Conservation (phyloP, 2,888 invertebrate genomes). For the Phytoseiulus persimilis region DNA sequence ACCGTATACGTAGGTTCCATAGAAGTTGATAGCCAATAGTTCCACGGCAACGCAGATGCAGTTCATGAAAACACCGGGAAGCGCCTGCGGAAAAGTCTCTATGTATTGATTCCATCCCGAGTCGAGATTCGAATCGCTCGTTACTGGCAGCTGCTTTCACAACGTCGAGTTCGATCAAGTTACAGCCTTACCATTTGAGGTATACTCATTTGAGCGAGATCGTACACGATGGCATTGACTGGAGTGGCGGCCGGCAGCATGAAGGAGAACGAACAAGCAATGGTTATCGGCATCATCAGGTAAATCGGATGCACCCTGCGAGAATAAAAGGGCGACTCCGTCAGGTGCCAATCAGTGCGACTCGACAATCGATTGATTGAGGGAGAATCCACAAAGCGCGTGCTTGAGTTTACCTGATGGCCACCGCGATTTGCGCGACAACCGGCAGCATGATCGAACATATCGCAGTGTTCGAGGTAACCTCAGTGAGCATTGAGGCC, state of each 20-base stretch:
- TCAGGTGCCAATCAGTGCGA: neutral
- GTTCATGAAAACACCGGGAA: constrained; percentile 69
- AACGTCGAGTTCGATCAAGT: too few species aligned
- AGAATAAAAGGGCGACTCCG: neutral
- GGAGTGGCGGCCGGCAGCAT: constrained; percentile 89
- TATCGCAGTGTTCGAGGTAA: constrained; percentile 79
- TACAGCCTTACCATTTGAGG: constrained; percentile 61
- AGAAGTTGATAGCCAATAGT: neutral
- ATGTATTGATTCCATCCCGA: neutral
- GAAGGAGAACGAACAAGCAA: constrained; percentile 77
- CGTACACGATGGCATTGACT: constrained; percentile 83
- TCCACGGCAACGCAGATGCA: constrained; percentile 59
- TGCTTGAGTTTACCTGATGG: neutral
- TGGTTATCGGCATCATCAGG: constrained; percentile 75
- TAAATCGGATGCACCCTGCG: constrained; percentile 68
- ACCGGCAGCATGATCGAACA: constrained; percentile 78
- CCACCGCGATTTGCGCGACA: constrained; percentile 58
- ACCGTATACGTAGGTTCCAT: neutral
- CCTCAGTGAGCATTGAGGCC: constrained; percentile 72
- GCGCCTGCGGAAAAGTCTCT: neutral
- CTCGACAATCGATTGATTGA: neutral
- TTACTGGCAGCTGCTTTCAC: too few species aligned
- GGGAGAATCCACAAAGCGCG: constrained; percentile 42
- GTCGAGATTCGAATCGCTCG: neutral
- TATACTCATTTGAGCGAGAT: constrained; percentile 68